Base-by-base conservation (phyloP, 2,888 invertebrate genomes). In the Ochlodes sylvanus region DNA sequence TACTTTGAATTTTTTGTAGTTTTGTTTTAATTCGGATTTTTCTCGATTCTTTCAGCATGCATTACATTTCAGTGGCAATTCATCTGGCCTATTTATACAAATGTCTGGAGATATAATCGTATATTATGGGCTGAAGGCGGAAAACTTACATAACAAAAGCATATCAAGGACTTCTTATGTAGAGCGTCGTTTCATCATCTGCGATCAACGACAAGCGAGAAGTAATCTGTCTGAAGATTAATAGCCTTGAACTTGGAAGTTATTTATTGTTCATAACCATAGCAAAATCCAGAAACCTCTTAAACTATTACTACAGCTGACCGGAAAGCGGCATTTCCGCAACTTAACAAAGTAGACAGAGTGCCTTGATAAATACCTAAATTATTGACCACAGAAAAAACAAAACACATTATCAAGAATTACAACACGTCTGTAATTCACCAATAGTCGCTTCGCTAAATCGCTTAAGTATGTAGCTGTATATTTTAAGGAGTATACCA, bases 131-230 rank as follows among this genome's bases (percentile, higher is more conserved):
- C 19, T 54, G 21, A 61, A 61, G 54, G 60, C 66, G 50, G 58
- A 58, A 47, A 52, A 41, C 38, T 67, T 67, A 67, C 66, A 58
- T 58, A 67, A 67, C 60, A 55, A 55, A 66, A 63, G 54, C 21
- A 54, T 66, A 60, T 44, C 44, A 66, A 66, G 60, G 66, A 65
- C 58, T 9, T 41, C 60, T 34, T 60, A 15, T 54, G 17, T 52
- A 41, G 58, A 41, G 7, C 41, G 21, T 14, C 41, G 15, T 15
- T 34, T 17, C 21, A 38, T 55, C 32, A 9, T 42, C 17, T 15
- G 27, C 12, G 19, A 58, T 9, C 14, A 58, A 21, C 10, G 41
- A 42, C 12, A 42, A 38, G 12, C 58, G 12, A 58, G 32, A 7
- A 52, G 12, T 19, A n/a, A 19, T 9, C 32, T 38, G n/a, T 42